These are phyloP conservation scores for Diaprepes abbreviatus DNA, from an alignment of 2,888 invertebrate genomes.

Conservation along the genomic window DNA sequence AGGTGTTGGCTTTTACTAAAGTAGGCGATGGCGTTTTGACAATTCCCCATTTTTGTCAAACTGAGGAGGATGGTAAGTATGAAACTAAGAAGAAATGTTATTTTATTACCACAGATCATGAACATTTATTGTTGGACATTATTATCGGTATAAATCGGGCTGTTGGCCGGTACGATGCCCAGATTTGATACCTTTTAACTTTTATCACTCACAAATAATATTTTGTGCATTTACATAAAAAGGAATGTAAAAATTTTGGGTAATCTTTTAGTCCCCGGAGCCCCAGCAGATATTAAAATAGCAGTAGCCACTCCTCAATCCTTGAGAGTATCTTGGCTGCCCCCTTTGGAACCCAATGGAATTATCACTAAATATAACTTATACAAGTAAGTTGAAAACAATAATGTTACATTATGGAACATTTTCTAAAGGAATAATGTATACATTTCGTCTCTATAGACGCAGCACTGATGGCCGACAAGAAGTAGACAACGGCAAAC, in stretches of 20 bases:
- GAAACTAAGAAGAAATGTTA: no score
- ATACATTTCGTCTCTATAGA: neutral
- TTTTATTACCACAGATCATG: no score
- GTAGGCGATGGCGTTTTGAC: slow-evolving; percentile 83
- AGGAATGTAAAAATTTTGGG: neutral
- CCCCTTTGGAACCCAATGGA: slow-evolving; percentile 82
- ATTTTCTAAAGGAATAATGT: neutral
- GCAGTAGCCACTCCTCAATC: slow-evolving; percentile 82
- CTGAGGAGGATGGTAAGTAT: slow-evolving; percentile 80
- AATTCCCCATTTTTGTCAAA: slow-evolving; percentile 78
- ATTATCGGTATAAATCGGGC: no score
- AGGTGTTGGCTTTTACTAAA: slow-evolving; percentile 83
- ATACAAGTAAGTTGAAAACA: slow-evolving; percentile 70
- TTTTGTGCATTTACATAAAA: neutral
- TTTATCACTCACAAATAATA: no score
- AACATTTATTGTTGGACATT: no score
- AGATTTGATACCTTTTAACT: no score
- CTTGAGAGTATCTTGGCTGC: slow-evolving; percentile 83
- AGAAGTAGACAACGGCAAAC: slow-evolving; percentile 78
- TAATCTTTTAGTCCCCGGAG: slow-evolving; percentile 76
- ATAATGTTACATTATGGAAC: neutral
- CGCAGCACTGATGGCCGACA: slow-evolving; percentile 77
- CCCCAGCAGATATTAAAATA: slow-evolving; percentile 85
- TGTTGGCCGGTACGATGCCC: no score
- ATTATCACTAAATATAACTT: slow-evolving; percentile 82